Evolutionary conservation across 2,113 vertebrate species (phyloP), one percentile per base, ranked within the genome.

Genomic region (Cyanoramphus novaezelandiae): DNA sequence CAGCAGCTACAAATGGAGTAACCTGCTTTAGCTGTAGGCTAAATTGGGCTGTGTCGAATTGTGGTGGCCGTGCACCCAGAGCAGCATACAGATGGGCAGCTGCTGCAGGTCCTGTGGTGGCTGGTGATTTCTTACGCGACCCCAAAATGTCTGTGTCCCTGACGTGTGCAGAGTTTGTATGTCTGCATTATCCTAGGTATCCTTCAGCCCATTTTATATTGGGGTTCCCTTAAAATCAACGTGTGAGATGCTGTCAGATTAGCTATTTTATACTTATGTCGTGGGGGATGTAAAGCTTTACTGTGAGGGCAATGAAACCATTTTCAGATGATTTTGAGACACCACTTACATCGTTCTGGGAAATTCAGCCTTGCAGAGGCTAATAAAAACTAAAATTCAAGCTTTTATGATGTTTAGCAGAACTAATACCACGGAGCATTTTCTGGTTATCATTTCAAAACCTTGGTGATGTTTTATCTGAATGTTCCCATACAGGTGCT

Each of bases 401-500:
- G 55, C 28, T 90, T 63, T 41, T 84, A 11, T 14, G 52, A 31
- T 35, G 43, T 75, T 95, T 84, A 92, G 72, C 72, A 96, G 86
- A 93, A 90, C 47, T 90, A 92, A 84, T 82, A 96, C 93, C 76
- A 52, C 46, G 20, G 20, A 13, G 9, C 17, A 2, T 90, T 90
- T 95, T 95, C 83, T 89, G 80, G 28, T 72, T 78, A 89, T 95
- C 68, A 90, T 96, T 96, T 95, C 95, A 96, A 92, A 95, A 93
- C 81, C 59, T 69, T 3, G 0, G 62, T 89, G 86, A 35, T 72
- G 15, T 94, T 93, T 92, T 87, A 44, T 86, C 49, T 87, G 52
- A 69, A 9, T 57, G 72, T 88, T 90, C 62, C 77, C 52, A 17
- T 82, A 13, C 52, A 65, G 41, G 25, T 2, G 0, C 43, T 15